Evolutionary conservation across 2,888 invertebrate species (phyloP).

Genomic region (Dicyrtomina minuta): DNA sequence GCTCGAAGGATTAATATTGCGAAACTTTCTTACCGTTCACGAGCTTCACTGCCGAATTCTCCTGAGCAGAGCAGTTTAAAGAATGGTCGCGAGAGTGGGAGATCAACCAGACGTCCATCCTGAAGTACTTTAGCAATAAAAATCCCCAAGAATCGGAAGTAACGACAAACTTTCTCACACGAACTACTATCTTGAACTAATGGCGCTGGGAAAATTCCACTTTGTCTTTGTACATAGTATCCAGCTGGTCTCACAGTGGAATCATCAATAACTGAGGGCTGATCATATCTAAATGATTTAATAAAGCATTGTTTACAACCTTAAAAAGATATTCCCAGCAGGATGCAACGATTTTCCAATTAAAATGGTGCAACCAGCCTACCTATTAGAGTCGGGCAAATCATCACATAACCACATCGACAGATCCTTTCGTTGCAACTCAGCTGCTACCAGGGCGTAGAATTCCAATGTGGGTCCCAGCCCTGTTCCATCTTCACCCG

Average conservation of each 20-base stretch:
- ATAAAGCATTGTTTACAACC: no score
- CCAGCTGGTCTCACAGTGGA: conserved; percentile 61
- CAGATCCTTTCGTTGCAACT: conserved; percentile 87
- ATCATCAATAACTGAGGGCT: conserved; percentile 52
- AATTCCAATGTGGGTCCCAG: conserved; percentile 98
- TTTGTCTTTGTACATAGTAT: conserved; percentile 83
- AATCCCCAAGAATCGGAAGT: conserved; percentile 92
- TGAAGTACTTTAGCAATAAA: conserved; percentile 95
- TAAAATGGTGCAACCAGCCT: no score
- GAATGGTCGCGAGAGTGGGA: conserved; percentile 92
- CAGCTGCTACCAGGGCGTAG: conserved; percentile 94
- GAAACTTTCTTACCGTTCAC: conserved; percentile 44
- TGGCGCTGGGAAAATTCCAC: conserved; percentile 94
- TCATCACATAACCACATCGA: conserved; percentile 95
- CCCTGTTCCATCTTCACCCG: conserved; percentile 96
- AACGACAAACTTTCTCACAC: conserved; percentile 79
- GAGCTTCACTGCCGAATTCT: conserved; percentile 55
- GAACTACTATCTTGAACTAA: conserved; percentile 84
- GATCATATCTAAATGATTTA: conserved; percentile 43
- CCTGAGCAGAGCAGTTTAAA: conserved; percentile 87
- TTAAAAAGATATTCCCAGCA: no score
- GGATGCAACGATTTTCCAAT: no score
- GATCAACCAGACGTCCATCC: conserved; percentile 92
- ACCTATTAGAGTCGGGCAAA: conserved; percentile 57
- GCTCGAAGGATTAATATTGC: no score